These are phyloP conservation scores for Rhingia rostrata DNA, from an alignment of 2,888 invertebrate genomes.

Conservation along the genomic window DNA sequence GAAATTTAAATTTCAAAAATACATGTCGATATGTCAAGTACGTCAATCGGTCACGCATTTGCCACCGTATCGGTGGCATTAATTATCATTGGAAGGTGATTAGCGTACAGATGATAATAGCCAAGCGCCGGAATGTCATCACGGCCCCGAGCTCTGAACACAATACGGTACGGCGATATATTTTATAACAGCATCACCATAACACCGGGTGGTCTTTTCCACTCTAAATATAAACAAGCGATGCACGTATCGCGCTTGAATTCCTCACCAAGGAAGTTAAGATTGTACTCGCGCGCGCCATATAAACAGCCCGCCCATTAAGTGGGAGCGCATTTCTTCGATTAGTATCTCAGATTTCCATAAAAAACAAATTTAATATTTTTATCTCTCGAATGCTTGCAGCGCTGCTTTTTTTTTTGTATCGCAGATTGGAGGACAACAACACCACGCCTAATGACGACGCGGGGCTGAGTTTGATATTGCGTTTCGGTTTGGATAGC, in stretches of 20 bases:
- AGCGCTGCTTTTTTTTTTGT: neutral
- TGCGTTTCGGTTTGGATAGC: neutral
- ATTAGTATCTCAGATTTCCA: conserved; percentile 31
- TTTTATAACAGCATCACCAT: conserved; percentile 1
- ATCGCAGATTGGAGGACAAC: neutral
- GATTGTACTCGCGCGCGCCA: conserved; percentile 2
- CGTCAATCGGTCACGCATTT: conserved; percentile 12
- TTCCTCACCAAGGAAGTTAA: neutral
- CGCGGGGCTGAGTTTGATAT: neutral
- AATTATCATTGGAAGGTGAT: conserved; percentile 18
- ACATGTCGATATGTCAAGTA: neutral
- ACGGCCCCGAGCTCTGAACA: neutral
- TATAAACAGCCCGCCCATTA: conserved; percentile 30
- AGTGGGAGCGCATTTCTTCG: conserved; percentile 29
- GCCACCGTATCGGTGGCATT: neutral
- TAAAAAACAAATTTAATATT: conserved; percentile 30
- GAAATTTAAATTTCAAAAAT: neutral
- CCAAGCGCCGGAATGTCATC: conserved; percentile 27
- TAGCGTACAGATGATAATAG: conserved; percentile 28
- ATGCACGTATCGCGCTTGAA: neutral
- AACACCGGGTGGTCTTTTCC: neutral
- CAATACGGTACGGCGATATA: neutral
- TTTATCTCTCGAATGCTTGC: conserved; percentile 15
- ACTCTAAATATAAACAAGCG: neutral
- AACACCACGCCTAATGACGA: neutral